These are phyloP conservation scores for Acanthosoma haemorrhoidale DNA, from an alignment of 2,888 invertebrate genomes.

Conservation along the genomic window DNA sequence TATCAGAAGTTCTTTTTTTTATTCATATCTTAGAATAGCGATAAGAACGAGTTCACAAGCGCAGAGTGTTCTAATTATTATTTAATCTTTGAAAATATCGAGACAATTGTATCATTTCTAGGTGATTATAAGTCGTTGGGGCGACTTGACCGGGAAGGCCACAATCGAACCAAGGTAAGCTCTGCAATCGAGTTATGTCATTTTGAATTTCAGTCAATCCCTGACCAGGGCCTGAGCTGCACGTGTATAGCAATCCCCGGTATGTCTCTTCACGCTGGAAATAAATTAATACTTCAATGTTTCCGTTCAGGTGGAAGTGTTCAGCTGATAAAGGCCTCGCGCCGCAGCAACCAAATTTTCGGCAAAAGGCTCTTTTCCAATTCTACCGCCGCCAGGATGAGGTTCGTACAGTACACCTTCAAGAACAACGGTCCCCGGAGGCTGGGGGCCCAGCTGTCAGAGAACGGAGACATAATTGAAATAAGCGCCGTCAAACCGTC, in stretches of 20 bases:
- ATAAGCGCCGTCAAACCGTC: slow-evolving; percentile 54
- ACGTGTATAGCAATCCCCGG: not conserved
- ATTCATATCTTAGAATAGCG: too few relatives aligned
- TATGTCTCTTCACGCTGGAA: not conserved
- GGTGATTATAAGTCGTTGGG: too few relatives aligned
- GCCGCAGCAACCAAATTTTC: not conserved
- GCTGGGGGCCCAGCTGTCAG: slow-evolving; percentile 62
- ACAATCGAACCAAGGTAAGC: slow-evolving; percentile 9
- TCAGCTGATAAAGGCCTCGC: not conserved
- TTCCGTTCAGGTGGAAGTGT: not conserved
- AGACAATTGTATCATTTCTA: too few relatives aligned
- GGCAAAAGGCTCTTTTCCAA: slow-evolving; percentile 29
- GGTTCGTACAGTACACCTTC: slow-evolving; percentile 64
- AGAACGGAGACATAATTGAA: slow-evolving; percentile 63
- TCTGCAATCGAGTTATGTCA: not conserved
- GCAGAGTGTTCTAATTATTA: too few relatives aligned
- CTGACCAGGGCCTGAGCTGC: not conserved
- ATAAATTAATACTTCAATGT: not conserved
- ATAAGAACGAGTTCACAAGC: too few relatives aligned
- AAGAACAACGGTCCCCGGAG: slow-evolving; percentile 56
- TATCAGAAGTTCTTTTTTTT: too few relatives aligned
- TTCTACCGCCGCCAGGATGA: slow-evolving; percentile 50
- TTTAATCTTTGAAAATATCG: too few relatives aligned
- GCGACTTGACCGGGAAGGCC: not conserved
- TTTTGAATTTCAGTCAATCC: not conserved